Base-by-base conservation (phyloP, 2,113 vertebrate genomes). In the Polyodon spathula region DNA sequence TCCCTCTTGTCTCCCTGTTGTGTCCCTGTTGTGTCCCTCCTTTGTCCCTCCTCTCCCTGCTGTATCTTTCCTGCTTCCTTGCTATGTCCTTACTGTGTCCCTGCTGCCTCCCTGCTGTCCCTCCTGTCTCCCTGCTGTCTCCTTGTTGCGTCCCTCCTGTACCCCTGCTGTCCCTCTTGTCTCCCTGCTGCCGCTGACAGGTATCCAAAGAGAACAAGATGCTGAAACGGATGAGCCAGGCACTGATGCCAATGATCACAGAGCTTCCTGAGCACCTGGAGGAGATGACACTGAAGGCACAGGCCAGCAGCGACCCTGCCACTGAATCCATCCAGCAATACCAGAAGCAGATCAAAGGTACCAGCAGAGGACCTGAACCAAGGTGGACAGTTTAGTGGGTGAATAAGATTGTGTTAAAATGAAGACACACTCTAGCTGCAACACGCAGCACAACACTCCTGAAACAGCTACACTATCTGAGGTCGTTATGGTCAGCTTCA, bases 211-310 rank as follows among this genome's bases (percentile, higher is more conserved):
- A 90, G 68, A 87, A 89, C 62, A 72, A 64, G 38, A 56, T 38
- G 8, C 71, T 89, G 73, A 84, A 89, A 73, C 71, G 79, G 51
- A 67, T 64, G 71, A 88, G 88, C 69, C 69, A 71, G 59, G 78
- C 70, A 42, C 37, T 83, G 43, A 37, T 86, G 66, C 84, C 88
- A 0, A 42, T 75, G 40, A 71, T 77, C 17, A 38, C 66, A 1
- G 77, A 80, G 64, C 67, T 78, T 17, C 75, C 78, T 0, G 70
- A 68, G 50, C 66, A 84, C 55, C 8, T 68, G 1, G 6, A 46
- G 7, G 38, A 38, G 15, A 1, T 65, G 61, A 67, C 58, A 55
- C 63, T 63, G 63, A 72, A 72, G 27, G 54, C 1, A 0, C 69
- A 71, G 56, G 5, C 6, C 10, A 0, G 6, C 0, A 1, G 38